Base-by-base conservation (phyloP, 1,140 invertebrate species). In the Drosophila eugracilis region DNA sequence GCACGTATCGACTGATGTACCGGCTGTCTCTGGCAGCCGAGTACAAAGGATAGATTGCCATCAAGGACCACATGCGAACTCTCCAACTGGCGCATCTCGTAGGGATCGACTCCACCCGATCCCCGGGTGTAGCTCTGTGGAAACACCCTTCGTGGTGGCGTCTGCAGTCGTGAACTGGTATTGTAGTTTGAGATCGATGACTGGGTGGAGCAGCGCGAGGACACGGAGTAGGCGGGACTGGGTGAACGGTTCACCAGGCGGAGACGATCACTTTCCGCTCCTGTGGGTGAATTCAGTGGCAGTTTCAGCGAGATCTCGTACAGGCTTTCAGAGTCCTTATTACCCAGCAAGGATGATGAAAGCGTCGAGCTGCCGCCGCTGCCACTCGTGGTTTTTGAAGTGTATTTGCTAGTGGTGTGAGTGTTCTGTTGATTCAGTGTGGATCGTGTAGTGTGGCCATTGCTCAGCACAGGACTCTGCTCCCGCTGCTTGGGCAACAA, bases 11-110 rank as follows among this genome's bases (percentile, higher is more conserved):
- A 93, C 71, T 96, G 95, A 47, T 94, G 92, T 4, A 96, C 92
- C 6, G 93, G 93, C 80, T 95, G 95, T 1, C 75, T 93, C 94
- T 53, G 95, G 94, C 94, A 94, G 0, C 95, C 95, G 21, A 97
- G 91, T 0, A 96, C 94, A 73, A 97, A 96, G 6, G 95, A 95
- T 10, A 97, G 92, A 79, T 96, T 96, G 0, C 95, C 96, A 74
- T 96, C 95, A 59, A 97, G 96, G 0, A 97, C 94, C 0, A 97
- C 95, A 0, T 96, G 95, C 0, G 96, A 94, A 44, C 95, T 94
- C 66, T 96, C 95, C 78, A 94, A 94, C 6, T 91, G 89, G 1
- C 92, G 92, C 36, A 94, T 86, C 75, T 95, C 94, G 36, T 94
- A 93, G 3, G 93, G 75, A 67, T 93, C 92, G 5, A 93, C 58